Conservation (phyloP, 2,113 vertebrate species). For the Penelope pileata region DNA sequence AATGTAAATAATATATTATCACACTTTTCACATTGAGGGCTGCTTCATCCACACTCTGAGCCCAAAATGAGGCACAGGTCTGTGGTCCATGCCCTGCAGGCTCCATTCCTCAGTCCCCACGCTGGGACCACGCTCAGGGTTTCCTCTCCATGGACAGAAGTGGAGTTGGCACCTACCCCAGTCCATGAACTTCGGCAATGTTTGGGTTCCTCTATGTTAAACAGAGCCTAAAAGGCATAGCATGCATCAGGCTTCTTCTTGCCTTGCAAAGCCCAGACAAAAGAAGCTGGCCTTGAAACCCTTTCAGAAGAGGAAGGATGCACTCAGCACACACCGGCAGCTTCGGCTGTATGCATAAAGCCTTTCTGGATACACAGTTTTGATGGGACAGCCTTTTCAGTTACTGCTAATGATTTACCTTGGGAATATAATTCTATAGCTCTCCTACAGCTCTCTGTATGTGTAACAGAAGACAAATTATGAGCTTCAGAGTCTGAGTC, state of each 20-base stretch:
- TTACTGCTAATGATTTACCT: background rate
- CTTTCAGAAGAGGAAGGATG: background rate
- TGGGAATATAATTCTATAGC: background rate
- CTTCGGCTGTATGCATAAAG: background rate
- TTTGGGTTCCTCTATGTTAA: background rate
- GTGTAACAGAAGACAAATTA: background rate
- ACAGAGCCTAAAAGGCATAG: background rate
- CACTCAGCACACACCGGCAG: background rate
- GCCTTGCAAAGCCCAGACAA: background rate
- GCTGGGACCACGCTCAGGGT: background rate
- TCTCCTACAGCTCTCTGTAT: background rate
- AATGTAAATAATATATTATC: background rate
- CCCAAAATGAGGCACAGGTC: background rate
- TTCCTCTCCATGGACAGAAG: background rate
- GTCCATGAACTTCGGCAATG: background rate
- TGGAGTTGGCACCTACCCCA: fast-evolving
- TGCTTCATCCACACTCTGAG: background rate
- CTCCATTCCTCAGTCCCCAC: background rate
- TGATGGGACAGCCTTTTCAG: background rate
- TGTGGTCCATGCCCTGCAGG: background rate
- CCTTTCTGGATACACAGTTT: background rate
- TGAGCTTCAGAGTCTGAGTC: background rate
- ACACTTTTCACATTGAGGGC: background rate
- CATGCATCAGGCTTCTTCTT: background rate
- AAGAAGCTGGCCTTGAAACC: background rate